Evolutionary conservation across 2,113 vertebrate genomes (phyloP).

Genomic region (Tamias sibiricus): DNA sequence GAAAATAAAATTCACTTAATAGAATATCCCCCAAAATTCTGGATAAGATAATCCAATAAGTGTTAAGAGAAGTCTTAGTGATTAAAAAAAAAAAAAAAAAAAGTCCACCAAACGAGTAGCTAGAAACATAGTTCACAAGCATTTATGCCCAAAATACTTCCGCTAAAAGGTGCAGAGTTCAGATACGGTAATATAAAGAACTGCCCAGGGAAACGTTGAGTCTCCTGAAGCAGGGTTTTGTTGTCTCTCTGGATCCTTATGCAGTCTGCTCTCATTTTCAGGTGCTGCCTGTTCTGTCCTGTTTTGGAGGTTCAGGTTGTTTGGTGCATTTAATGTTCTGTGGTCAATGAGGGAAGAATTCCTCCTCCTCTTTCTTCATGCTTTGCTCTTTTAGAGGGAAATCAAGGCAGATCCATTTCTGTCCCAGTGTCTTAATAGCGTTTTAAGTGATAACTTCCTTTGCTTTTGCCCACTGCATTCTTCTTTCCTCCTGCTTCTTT

Average conservation of each 20-base stretch:
- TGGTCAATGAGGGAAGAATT: neutral
- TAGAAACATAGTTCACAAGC: neutral
- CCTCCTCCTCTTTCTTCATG: neutral
- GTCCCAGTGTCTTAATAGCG: neutral
- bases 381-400: neutral
- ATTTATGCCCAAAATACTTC: neutral
- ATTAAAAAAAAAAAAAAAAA: too few species aligned
- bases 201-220: neutral
- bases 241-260: too few species aligned
- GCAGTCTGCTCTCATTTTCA: neutral
- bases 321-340: too few species aligned
- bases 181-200: accelerated
- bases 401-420: neutral
- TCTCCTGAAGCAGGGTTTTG: neutral
- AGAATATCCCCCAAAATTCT: neutral
- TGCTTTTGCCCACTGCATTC: neutral
- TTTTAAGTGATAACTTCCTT: neutral
- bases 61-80: neutral
- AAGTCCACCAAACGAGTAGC: too few species aligned
- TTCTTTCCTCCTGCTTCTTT: neutral
- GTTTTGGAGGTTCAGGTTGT: neutral
- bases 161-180: neutral
- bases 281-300: neutral
- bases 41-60: neutral
- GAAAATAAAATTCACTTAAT: neutral